phyloP scores from a whole-genome alignment of 2,113 vertebrate species.

The Camelus dromedarius region DNA sequence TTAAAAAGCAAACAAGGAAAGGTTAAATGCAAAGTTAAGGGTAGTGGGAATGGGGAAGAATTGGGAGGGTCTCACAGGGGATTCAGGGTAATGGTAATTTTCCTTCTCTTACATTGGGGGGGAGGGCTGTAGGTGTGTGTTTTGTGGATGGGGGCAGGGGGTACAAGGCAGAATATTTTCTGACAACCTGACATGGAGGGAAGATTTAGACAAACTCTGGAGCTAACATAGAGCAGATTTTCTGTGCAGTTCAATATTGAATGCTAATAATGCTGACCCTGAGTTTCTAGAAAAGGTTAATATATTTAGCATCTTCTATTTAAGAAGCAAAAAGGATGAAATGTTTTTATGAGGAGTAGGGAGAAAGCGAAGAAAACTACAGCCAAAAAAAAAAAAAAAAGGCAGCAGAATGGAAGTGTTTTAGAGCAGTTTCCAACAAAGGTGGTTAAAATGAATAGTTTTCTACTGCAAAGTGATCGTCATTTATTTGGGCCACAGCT shows the following conservation, averaged over 20 bases:
- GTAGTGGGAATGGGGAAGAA: background rate
- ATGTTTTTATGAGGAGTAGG: background rate
- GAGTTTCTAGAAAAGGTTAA: background rate
- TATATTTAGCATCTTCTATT: conserved; percentile 3
- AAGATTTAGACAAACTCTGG: background rate
- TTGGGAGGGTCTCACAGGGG: background rate
- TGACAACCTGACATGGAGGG: background rate
- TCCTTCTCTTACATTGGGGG: background rate
- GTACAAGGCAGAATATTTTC: no score
- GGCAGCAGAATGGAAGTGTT: background rate
- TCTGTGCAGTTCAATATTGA: background rate
- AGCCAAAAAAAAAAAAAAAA: background rate
- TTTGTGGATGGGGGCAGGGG: fast-evolving
- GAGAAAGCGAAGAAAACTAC: background rate
- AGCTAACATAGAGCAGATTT: background rate
- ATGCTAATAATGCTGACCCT: background rate
- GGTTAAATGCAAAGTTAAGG: background rate
- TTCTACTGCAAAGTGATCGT: background rate
- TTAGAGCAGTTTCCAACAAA: background rate
- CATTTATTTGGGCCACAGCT: background rate
- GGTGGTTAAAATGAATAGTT: background rate
- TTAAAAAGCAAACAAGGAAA: background rate
- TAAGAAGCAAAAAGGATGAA: background rate
- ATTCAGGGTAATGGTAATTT: no score
- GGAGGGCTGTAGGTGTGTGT: no score